Evolutionary conservation across 2,888 invertebrate genomes (phyloP), one percentile per base, ranked within the genome.

Genomic region (Chalcis sispes): DNA sequence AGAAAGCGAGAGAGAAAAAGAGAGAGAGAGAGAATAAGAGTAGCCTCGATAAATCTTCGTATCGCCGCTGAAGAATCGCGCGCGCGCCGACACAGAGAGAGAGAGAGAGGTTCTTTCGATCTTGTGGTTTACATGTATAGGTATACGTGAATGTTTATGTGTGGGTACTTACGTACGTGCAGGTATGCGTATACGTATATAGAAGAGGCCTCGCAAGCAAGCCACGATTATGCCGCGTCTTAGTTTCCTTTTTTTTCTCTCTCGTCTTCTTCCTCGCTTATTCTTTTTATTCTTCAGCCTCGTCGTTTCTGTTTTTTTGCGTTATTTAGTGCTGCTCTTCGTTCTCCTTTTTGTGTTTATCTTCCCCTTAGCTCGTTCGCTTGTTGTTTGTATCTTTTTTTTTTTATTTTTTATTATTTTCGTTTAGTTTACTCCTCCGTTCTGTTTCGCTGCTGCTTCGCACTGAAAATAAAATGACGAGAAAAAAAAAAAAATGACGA

Each of bases 11-110:
- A n/a, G n/a, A n/a, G n/a, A n/a, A n/a, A n/a, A n/a, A n/a, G n/a
- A n/a, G n/a, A n/a, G n/a, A n/a, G n/a, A n/a, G n/a, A n/a, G n/a
- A n/a, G n/a, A n/a, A n/a, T 13, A 59, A 54, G 59, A 13, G 42
- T 40, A 61, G 61, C 66, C 62, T 64, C 76, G 67, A 69, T 69
- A 77, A 72, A 67, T 72, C 76, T 65, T 61, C 70, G 46, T 71
- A 71, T 69, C 75, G 59, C 56, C 27, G 65, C 20, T 32, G 70
- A 40, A 4, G 32, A 59, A 65, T 71, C 70, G 65, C 69, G 46
- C 42, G 10, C 48, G 8, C 40, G 40, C 42, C 36, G 18, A 23
- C 59, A 36, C 18, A 8, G n/a, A n/a, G 32, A 3, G 32, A 32
- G 32, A 32, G 32, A n/a, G n/a, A n/a, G n/a, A n/a, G n/a, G n/a